Base-by-base conservation (phyloP, 2,888 invertebrate genomes). In the Agrotis ipsilon region DNA sequence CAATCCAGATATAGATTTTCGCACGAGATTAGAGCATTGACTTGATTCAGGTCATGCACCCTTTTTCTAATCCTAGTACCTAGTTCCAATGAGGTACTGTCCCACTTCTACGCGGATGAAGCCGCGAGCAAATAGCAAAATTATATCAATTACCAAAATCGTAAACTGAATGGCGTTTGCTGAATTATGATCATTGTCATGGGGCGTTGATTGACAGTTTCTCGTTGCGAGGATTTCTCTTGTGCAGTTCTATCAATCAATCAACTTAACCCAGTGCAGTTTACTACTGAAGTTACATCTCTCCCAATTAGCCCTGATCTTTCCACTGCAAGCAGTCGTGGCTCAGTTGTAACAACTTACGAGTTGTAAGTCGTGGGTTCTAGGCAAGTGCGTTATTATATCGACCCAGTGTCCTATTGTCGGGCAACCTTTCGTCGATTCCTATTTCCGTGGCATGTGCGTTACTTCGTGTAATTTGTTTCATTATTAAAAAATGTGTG, bases 261-360 rank as follows among this genome's bases (percentile, higher is more conserved):
- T 61, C 46, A 55, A 43, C 46, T 24, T 3, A 14, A 13, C 16
- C 3, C 16, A n/a, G 55, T 18, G 43, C 27, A 45, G 48, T 49
- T 72, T 39, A 52, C 52, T 39, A 21, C 48, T 55, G 48, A 32
- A 43, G 9, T 62, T 61, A 48, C 16, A 55, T 71, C 21, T 55
- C 6, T 49, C 9, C n/a, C 55, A 45, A 62, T 72, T 32, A 49
- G 43, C 43, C 27, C 13, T 27, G 0, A 6, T 43, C n/a, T 16
- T 27, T 61, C 48, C 70, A 16, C 19, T 19, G 7, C 3, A 1
- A 43, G 6, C 14, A 32, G 27, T 1, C 39, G 39, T 39, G 11
- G 11, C 39, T 39, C 39, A 39, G 39, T 39, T 39, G 39, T 39
- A 39, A 39, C 39, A 11, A 39, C 39, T 39, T 39, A 39, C 39